Evolutionary conservation across 2,888 invertebrate genomes (phyloP), one percentile per base, ranked within the genome.

Genomic region (Lutraria lutraria): DNA sequence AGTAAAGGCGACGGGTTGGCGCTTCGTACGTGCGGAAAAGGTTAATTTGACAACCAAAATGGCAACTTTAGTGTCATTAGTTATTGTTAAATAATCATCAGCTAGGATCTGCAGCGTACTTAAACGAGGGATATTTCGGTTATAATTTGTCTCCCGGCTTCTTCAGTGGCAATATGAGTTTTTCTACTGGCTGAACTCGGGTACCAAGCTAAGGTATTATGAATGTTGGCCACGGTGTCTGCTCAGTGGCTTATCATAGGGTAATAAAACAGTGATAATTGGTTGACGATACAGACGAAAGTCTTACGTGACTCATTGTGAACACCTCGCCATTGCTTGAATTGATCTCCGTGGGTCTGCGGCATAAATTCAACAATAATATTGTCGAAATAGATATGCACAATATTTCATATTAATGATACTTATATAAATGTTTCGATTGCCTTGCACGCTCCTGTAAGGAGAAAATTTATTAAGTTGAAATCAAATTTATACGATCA

Each of bases 41-140:
- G 90, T 89, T 90, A 92, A 90, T 90, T 89, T 92, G 88, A 92
- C 92, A 92, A 89, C 87, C 87, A 89, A 89, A 88, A 90, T 89
- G 90, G 90, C 92, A 90, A 86, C 88, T 85, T 54, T 85, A 76
- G 89, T 92, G 92, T 92, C 92, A 92, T 90, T 92, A 90, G 92
- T 92, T 92, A 87, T 92, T 81, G 72, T 85, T 80, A 90, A 87
- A 90, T 88, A 85, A 87, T 83, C 90, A 87, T 84, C 85, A 89
- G 88, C 90, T 83, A 34, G 86, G 87, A 90, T 92, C 86, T 89
- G 83, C 88, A 89, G 84, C 81, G 54, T 83, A 86, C 56, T 72
- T 82, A 68, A 68, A 68, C 63, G 25, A 68, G 63, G 63, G 63
- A 0, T 25, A 68, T 68, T n/a, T 25, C 1, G 63, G 25, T 13